Percentiles rank a stretch among this genome's conserved stretches.
Evolutionary conservation across 2,888 invertebrate genomes (phyloP).

Genomic region (Subacronicta megacephala): DNA sequence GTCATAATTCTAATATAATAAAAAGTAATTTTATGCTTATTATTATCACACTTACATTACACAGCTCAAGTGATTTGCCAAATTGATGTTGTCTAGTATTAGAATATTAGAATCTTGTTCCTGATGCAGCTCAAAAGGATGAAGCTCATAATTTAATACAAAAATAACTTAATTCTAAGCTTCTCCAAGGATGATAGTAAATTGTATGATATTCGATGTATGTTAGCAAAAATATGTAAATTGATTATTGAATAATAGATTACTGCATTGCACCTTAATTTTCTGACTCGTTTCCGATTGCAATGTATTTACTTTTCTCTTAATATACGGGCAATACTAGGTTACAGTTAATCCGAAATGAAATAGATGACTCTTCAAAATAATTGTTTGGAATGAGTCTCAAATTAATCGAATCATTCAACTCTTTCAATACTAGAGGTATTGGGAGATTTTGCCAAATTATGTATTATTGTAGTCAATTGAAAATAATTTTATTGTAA

Average conservation of each 20-base stretch:
- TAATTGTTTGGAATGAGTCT: too few relatives aligned
- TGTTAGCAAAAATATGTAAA: constrained; percentile 20
- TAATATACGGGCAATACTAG: constrained; percentile 28
- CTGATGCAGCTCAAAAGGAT: constrained; percentile 32
- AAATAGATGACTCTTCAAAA: constrained; percentile 11
- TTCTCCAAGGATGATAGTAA: constrained; percentile 8
- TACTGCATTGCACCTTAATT: constrained; percentile 36
- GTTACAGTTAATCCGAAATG: neutral
- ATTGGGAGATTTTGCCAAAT: constrained; percentile 39
- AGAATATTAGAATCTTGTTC: constrained; percentile 56
- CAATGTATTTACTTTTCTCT: constrained; percentile 19
- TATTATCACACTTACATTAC: constrained; percentile 55
- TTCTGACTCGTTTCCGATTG: constrained; percentile 9
- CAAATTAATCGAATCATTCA: too few relatives aligned
- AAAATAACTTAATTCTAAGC: constrained; percentile 26
- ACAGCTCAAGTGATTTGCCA: constrained; percentile 85
- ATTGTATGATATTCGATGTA: constrained; percentile 27
- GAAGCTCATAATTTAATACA: constrained; percentile 46
- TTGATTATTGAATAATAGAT: constrained; percentile 16
- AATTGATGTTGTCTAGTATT: constrained; percentile 77
- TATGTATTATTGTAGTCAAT: constrained; percentile 32
- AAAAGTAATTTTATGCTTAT: constrained; percentile 54
- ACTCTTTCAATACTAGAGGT: too few relatives aligned
- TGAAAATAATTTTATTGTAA: constrained; percentile 9
- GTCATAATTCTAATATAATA: constrained; percentile 44